phyloP scores from a whole-genome alignment of 2,888 invertebrate species.

The Malachius bipustulatus region DNA sequence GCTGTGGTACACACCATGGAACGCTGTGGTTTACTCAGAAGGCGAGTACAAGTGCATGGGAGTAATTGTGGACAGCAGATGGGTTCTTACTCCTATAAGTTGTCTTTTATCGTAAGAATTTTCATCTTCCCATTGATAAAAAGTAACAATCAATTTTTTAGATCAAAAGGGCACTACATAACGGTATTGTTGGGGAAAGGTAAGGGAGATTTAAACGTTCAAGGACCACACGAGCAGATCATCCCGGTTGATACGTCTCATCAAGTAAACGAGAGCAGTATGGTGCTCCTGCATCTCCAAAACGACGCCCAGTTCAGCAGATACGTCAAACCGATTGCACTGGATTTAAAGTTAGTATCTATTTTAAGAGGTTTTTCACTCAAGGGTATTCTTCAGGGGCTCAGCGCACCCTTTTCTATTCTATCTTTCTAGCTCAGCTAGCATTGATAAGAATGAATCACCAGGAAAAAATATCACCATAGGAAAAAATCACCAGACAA shows the following conservation, averaged over 20 bases:
- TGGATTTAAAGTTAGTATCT: slow-evolving; percentile 33
- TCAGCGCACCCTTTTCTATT: too few species aligned
- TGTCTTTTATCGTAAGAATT: slow-evolving; percentile 19
- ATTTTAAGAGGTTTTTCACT: too few species aligned
- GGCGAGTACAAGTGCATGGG: slow-evolving; percentile 60
- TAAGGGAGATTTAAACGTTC: slow-evolving; percentile 43
- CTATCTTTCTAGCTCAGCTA: too few species aligned
- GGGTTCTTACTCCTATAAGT: slow-evolving; percentile 46
- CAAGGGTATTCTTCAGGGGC: too few species aligned
- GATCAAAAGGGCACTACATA: slow-evolving; percentile 42
- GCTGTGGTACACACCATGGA: slow-evolving; percentile 54
- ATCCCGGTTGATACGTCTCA: slow-evolving; percentile 47
- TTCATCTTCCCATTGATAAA: not conserved
- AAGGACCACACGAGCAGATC: slow-evolving; percentile 61
- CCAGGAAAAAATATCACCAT: too few species aligned
- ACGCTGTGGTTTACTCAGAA: slow-evolving; percentile 57
- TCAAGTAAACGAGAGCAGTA: slow-evolving; percentile 45
- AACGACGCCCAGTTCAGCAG: slow-evolving; percentile 45
- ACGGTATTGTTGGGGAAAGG: slow-evolving; percentile 57
- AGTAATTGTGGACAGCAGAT: slow-evolving; percentile 50
- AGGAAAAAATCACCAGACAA: too few species aligned
- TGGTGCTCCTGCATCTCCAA: slow-evolving; percentile 51
- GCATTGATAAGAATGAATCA: too few species aligned
- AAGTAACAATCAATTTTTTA: slow-evolving; percentile 12
- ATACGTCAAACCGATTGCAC: slow-evolving; percentile 53